A percentile compares a stretch with the other conserved stretches of the same genome.
Evolutionary conservation across 2,113 vertebrate genomes (phyloP).

Genomic region (Pelodiscus sinensis): DNA sequence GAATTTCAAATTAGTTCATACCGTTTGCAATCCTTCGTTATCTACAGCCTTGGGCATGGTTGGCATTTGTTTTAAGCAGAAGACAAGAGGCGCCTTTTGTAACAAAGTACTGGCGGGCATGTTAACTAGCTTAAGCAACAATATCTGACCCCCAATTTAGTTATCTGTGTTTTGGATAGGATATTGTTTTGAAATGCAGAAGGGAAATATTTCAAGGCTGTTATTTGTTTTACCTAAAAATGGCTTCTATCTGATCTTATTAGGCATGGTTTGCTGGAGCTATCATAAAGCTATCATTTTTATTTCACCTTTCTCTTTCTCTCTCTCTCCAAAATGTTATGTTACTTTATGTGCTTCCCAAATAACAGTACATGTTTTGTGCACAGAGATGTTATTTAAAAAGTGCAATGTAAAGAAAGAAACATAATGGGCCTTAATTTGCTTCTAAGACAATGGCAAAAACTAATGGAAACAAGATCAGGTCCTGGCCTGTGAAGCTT

Average conservation of each 20-base stretch:
- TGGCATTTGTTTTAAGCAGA: not conserved
- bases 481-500: rapidly evolving
- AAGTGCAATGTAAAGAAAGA: not conserved
- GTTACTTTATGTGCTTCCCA: not conserved
- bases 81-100: not conserved
- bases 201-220: not conserved
- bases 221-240: conserved; percentile 4
- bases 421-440: not conserved
- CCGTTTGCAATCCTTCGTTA: conserved; percentile 20
- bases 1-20: not conserved
- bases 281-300: not conserved
- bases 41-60: not conserved
- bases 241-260: not conserved
- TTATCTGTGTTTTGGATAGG: not conserved
- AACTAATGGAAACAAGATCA: not conserved
- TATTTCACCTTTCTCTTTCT: not conserved
- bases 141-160: not conserved
- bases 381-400: not conserved
- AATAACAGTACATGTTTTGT: not conserved
- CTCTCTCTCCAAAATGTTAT: not conserved
- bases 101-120: not conserved
- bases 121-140: conserved; percentile 11
- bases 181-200: conserved; percentile 27
- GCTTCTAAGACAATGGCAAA: not conserved
- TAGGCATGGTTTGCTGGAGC: not conserved